Evolutionary conservation across 2,888 invertebrate species (phyloP), one percentile per base, ranked within the genome.

Genomic region (Apotomis capreana): DNA sequence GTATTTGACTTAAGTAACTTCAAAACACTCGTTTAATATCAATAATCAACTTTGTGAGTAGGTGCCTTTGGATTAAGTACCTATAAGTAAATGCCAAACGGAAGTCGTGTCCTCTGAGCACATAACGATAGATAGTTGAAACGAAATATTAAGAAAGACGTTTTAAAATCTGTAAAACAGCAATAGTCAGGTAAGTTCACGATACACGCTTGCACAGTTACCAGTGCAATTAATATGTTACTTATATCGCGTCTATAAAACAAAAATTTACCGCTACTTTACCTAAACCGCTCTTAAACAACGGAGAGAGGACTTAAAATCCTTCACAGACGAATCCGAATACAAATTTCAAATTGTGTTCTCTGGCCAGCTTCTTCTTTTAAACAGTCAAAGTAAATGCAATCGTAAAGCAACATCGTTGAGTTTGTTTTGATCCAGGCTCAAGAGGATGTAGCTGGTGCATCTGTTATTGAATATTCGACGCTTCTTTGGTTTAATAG

Each of bases 331-430:
- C 84, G 87, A 88, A 83, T 89, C 89, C 88, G 88, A 91, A 91
- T 91, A 87, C 89, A 90, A 92, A 91, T 90, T 90, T 91, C 88
- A 91, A 91, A 91, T 91, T 91, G 89, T 89, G 86, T 86, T 88
- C 87, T 87, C 87, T 82, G 85, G 83, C 84, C 82, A 85, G 85
- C 85, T 85, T 87, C 87, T 86, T 85, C 83, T 81, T 79, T 77
- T 77, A 77, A 76, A 78, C 73, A 75, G 75, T 68, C 79, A 80
- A 75, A 74, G 79, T 71, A 87, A 78, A 86, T 84, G 84, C 84
- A 85, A 83, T 86, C 83, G 83, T 85, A 85, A 84, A 80, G 78
- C 80, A 80, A 76, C 82, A 82, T 79, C 80, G 81, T 87, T 84
- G 81, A 84, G 86, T 86, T 80, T 76, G 81, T 84, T 87, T 86